These are phyloP conservation scores for Hyperoplus lanceolatus DNA, from an alignment of 2,797 vertebrate species.

Conservation along the genomic window DNA sequence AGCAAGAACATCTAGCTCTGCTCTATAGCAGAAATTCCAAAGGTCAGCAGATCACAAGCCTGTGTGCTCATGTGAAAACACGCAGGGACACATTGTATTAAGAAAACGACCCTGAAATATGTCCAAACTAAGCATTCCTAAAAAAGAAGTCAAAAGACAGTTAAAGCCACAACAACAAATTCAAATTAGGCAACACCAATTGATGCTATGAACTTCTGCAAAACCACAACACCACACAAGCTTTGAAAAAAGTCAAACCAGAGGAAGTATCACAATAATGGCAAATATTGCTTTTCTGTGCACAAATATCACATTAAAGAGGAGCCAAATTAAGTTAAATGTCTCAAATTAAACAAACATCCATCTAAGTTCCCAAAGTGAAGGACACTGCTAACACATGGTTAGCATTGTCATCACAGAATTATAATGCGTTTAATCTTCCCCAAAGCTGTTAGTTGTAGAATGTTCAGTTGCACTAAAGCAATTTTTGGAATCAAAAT, in stretches of 20 bases:
- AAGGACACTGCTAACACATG: background rate
- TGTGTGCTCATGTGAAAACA: slow-evolving; percentile 38
- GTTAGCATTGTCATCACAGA: background rate
- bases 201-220: background rate
- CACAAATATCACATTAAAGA: background rate
- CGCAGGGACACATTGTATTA: slow-evolving; percentile 12
- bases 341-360: background rate
- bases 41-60: slow-evolving; percentile 66
- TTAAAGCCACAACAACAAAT: background rate
- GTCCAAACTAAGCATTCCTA: background rate
- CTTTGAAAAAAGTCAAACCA: background rate
- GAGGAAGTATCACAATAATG: background rate
- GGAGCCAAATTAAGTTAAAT: background rate
- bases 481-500: background rate
- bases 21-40: slow-evolving; percentile 68
- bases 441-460: background rate
- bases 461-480: background rate
- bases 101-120: slow-evolving; percentile 4
- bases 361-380: background rate
- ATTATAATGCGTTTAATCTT: background rate
- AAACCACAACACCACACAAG: background rate
- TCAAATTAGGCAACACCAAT: background rate
- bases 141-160: background rate
- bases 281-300: background rate
- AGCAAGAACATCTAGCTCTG: slow-evolving; percentile 48